phyloP scores from a whole-genome alignment of 2,797 vertebrate genomes.

The Fringilla coelebs region DNA sequence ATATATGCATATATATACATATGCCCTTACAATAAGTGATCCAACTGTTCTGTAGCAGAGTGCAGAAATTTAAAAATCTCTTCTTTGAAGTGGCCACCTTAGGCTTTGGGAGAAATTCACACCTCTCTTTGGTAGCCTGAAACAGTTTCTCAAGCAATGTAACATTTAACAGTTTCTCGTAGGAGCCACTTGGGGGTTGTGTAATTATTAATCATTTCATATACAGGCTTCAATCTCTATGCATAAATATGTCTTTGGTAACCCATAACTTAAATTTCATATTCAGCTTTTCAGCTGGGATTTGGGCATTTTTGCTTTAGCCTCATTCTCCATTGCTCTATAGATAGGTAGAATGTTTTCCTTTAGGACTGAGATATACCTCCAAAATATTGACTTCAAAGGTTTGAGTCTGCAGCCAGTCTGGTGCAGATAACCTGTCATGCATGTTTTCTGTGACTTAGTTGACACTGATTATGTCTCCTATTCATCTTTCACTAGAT shows the following conservation, averaged over 20 bases:
- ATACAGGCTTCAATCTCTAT: neutral
- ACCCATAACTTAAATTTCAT: neutral
- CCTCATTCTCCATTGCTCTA: neutral
- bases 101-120: neutral
- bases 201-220: neutral
- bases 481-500: conserved; percentile 2
- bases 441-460: conserved; percentile 2
- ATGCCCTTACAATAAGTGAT: neutral
- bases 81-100: neutral
- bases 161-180: neutral
- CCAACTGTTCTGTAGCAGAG: neutral
- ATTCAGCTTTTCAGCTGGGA: neutral
- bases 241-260: neutral
- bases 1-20: neutral
- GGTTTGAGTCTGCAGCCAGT: neutral
- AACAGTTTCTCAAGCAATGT: neutral
- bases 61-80: conserved; percentile 5
- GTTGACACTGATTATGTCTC: conserved; percentile 4
- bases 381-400: neutral
- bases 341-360: neutral
- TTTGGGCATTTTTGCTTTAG: neutral
- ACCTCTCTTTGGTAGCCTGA: neutral
- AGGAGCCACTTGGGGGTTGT: neutral
- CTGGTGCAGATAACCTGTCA: neutral
- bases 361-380: neutral